Conservation (phyloP, 2,888 invertebrate species). For the Trachelus iudaicus region DNA sequence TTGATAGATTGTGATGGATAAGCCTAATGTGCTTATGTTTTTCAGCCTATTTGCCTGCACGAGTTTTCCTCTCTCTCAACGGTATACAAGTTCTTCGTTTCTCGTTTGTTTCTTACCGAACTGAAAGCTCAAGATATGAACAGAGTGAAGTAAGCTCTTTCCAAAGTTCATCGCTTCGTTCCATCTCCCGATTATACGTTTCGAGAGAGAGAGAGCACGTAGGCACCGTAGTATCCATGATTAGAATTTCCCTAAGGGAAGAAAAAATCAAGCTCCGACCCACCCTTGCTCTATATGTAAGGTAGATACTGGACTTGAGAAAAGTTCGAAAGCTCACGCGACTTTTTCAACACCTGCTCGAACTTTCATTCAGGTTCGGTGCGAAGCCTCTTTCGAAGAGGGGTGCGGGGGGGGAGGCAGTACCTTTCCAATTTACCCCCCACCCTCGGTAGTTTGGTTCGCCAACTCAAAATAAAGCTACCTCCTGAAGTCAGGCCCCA, state of each 20-base stretch:
- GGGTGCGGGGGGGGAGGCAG: rapidly evolving
- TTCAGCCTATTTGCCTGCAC: conserved; percentile 16
- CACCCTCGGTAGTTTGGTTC: background rate
- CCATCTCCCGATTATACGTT: background rate
- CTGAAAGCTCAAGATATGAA: background rate
- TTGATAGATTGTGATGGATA: conserved; percentile 46
- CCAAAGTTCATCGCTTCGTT: background rate
- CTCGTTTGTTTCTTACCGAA: background rate
- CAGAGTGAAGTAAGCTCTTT: background rate
- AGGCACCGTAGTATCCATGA: conserved; percentile 28
- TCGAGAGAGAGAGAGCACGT: background rate
- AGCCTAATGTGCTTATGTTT: conserved; percentile 30
- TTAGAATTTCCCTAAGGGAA: conserved; percentile 33
- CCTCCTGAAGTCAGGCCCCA: background rate
- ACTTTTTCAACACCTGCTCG: conserved; percentile 44
- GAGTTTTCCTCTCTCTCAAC: background rate
- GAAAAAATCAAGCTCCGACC: conserved; percentile 1
- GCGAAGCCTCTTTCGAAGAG: background rate
- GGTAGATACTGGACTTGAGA: conserved; percentile 3
- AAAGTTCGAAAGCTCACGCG: conserved; percentile 7
- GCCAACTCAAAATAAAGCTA: background rate
- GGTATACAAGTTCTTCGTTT: background rate
- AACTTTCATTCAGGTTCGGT: conserved; percentile 28
- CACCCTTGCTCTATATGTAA: background rate
- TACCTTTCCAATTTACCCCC: background rate